Evolutionary conservation across 2,888 invertebrate species (phyloP).

Genomic region (Phyllotreta striolata): DNA sequence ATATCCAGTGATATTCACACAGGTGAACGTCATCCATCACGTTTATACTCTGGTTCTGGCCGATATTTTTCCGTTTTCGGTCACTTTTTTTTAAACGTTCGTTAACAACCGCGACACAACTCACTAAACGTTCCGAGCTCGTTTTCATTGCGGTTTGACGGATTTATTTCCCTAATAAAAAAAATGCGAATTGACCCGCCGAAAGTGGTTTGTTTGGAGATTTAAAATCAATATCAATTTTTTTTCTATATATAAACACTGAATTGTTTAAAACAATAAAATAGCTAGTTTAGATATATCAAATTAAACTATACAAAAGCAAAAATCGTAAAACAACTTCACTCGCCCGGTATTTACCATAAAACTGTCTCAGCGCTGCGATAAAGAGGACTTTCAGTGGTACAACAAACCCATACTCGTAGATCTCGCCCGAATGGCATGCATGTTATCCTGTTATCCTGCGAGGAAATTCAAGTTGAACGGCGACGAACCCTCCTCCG

Average conservation of each 20-base stretch:
- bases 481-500: not conserved
- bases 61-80: conserved; percentile 34
- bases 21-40: conserved; percentile 55
- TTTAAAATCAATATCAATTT: not conserved
- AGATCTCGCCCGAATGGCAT: conserved; percentile 63
- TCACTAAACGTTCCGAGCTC: conserved; percentile 27
- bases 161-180: conserved; percentile 14
- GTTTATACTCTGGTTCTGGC: conserved; percentile 39
- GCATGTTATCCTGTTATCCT: conserved; percentile 33
- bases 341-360: conserved; percentile 6
- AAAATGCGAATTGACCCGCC: conserved; percentile 9
- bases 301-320: too few relatives aligned
- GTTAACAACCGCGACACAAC: conserved; percentile 32
- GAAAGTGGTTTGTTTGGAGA: conserved; percentile 2
- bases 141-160: conserved; percentile 28
- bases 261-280: too few relatives aligned
- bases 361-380: conserved; percentile 33
- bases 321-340: too few relatives aligned
- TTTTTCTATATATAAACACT: too few relatives aligned
- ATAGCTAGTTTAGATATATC: too few relatives aligned
- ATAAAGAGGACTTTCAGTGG: conserved; percentile 56
- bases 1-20: conserved; percentile 54
- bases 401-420: conserved; percentile 65
- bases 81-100: conserved; percentile 28
- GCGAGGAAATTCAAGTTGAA: conserved; percentile 7